Conservation (phyloP, 2,797 vertebrate genomes). For the Danio aesculapii region DNA sequence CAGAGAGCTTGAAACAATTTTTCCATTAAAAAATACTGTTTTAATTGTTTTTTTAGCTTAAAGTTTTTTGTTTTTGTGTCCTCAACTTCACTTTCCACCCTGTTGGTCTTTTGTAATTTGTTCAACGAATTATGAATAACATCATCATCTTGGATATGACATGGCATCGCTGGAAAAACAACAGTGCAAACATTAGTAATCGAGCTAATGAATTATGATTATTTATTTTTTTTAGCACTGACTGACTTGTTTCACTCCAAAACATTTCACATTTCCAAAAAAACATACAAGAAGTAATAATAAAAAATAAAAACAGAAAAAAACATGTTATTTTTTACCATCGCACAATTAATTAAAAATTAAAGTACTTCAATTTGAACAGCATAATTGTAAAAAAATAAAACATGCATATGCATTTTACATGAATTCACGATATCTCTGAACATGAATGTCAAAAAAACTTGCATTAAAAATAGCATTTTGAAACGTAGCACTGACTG, state of each 20-base stretch:
- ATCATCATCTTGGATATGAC: background rate
- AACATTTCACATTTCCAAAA: background rate
- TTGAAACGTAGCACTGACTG: background rate
- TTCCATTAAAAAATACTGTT: no score
- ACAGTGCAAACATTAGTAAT: background rate
- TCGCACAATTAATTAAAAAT: no score
- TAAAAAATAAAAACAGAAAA: no score
- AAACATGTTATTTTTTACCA: background rate
- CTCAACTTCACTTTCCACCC: background rate
- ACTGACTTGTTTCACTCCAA: background rate
- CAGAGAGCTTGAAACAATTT: no score
- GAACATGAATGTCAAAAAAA: no score
- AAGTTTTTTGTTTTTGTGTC: background rate
- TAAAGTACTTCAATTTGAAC: background rate
- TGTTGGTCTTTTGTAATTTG: no score
- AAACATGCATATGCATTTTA: background rate
- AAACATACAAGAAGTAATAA: no score
- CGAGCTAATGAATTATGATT: background rate
- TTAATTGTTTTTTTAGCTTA: background rate
- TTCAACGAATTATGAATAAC: background rate
- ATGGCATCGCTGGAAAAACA: background rate
- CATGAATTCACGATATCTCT: no score
- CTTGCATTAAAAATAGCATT: no score
- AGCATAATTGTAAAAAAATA: background rate
- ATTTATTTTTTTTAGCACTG: no score